A percentile compares a stretch with the other conserved stretches of the same genome.
Evolutionary conservation across 2,797 vertebrate genomes (phyloP).

Genomic region (Epinephelus malabaricus): DNA sequence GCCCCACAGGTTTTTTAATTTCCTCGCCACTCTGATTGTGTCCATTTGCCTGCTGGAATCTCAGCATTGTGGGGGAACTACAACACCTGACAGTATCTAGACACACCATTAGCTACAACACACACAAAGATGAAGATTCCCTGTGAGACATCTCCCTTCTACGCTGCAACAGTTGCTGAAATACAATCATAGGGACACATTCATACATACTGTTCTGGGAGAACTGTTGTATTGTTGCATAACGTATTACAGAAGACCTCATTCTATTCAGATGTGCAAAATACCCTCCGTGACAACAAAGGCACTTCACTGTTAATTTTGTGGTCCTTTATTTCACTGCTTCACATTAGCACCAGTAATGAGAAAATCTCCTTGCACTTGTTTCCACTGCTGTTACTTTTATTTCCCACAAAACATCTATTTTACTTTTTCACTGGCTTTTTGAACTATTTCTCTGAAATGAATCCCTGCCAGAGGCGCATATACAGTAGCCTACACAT

Average conservation of each 20-base stretch:
- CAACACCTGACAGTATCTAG: slow-evolving; percentile 21
- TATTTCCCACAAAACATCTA: slow-evolving; percentile 7
- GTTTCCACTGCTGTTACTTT: slow-evolving; percentile 33
- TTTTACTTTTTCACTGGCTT: slow-evolving; percentile 32
- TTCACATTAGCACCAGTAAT: slow-evolving; percentile 30
- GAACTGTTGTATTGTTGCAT: neutral
- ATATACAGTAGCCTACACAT: slow-evolving; percentile 47
- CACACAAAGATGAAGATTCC: slow-evolving; percentile 11
- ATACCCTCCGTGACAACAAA: slow-evolving; percentile 3
- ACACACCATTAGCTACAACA: slow-evolving; percentile 26
- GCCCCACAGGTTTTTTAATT: slow-evolving; percentile 62
- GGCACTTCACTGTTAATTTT: slow-evolving; percentile 6
- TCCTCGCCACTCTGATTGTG: slow-evolving; percentile 38
- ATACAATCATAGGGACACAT: neutral
- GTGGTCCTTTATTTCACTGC: slow-evolving; percentile 17
- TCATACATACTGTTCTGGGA: neutral
- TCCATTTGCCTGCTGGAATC: slow-evolving; percentile 49
- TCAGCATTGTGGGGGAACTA: slow-evolving; percentile 11
- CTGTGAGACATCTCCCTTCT: neutral
- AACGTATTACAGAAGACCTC: neutral
- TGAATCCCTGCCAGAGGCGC: slow-evolving; percentile 54
- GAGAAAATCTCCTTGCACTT: slow-evolving; percentile 23
- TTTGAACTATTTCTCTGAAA: slow-evolving; percentile 54
- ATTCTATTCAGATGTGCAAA: slow-evolving; percentile 16
- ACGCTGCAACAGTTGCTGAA: neutral